Evolutionary conservation across 1,140 invertebrate genomes (phyloP).

Genomic region (Triops cancriformis): DNA sequence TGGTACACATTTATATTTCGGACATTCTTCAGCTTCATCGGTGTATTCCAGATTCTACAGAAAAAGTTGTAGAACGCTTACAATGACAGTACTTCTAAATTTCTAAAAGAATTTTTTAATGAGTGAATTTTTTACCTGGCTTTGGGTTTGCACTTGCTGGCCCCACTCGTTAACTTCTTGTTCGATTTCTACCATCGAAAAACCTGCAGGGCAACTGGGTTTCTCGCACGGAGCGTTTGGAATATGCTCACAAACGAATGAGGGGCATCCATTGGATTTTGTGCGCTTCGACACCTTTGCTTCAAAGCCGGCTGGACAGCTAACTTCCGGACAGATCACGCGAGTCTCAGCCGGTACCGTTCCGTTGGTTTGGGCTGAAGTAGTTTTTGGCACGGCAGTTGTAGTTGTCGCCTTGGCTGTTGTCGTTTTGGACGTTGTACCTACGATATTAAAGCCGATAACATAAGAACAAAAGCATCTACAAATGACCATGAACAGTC

Average conservation of each 20-base stretch:
- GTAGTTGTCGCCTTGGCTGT: constrained; percentile 16
- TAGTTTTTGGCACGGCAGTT: constrained; percentile 23
- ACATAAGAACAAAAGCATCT: no score
- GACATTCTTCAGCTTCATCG: constrained; percentile 27
- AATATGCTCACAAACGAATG: background rate
- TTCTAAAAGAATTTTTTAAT: no score
- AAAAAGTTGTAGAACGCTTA: no score
- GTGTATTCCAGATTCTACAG: background rate
- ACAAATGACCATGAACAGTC: no score
- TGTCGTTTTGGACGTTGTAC: background rate
- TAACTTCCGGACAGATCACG: constrained; percentile 18
- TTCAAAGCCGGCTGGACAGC: constrained; percentile 27
- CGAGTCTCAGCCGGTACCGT: constrained; percentile 23
- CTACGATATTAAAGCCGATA: background rate
- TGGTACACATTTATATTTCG: constrained; percentile 32
- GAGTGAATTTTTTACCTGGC: background rate
- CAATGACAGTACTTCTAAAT: no score
- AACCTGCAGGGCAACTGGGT: constrained; percentile 4
- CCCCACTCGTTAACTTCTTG: background rate
- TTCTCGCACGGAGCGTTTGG: no score
- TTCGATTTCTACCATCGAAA: background rate
- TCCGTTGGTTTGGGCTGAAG: constrained; percentile 25
- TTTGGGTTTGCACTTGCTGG: constrained; percentile 8
- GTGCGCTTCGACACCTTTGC: background rate
- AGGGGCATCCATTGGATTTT: background rate